Conservation (phyloP, 2,888 invertebrate genomes). For the Biston betularia region DNA sequence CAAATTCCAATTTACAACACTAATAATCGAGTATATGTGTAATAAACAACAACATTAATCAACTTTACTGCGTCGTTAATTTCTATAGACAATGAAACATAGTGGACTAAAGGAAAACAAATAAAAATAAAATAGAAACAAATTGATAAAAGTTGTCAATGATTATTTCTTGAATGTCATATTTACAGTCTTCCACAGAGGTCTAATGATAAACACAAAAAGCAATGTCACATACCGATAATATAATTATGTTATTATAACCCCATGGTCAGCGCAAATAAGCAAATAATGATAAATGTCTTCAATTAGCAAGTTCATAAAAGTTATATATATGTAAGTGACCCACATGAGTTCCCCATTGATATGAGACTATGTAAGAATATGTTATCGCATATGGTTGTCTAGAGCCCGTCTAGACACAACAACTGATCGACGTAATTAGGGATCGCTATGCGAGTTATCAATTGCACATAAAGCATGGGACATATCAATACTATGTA, state of each 20-base stretch:
- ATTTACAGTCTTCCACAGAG: background rate
- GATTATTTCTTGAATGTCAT: background rate
- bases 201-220: background rate
- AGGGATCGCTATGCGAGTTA: conserved; percentile 37
- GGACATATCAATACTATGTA: background rate
- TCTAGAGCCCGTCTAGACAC: conserved; percentile 54
- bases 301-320: background rate
- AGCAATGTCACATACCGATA: background rate
- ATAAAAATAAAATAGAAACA: too few relatives aligned
- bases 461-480: conserved; percentile 27
- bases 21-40: too few relatives aligned
- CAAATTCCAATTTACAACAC: too few relatives aligned
- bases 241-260: background rate
- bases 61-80: too few relatives aligned
- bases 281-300: background rate
- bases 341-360: conserved; percentile 20
- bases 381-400: conserved; percentile 33
- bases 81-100: too few relatives aligned
- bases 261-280: background rate
- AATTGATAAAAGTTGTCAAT: too few relatives aligned
- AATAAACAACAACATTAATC: too few relatives aligned
- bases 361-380: conserved; percentile 11
- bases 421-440: conserved; percentile 45
- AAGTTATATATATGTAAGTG: background rate
- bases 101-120: background rate